phyloP scores from a whole-genome alignment of 1,140 invertebrate genomes.

The Drosophila sp. region DNA sequence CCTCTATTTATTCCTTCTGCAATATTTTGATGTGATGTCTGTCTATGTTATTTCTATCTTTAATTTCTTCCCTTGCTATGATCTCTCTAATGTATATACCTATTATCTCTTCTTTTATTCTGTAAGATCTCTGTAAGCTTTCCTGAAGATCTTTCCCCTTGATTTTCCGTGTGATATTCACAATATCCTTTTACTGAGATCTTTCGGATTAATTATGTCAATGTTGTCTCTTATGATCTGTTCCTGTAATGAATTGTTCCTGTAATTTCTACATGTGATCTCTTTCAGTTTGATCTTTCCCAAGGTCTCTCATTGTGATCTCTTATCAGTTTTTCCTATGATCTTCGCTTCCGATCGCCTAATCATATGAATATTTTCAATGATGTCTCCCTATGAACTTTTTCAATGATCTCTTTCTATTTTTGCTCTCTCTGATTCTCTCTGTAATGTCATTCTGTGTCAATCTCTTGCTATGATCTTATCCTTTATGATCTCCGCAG shows the following conservation, averaged over 20 bases:
- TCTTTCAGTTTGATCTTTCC: no score
- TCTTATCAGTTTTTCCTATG: not conserved
- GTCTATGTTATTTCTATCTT: no score
- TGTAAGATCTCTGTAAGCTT: not conserved
- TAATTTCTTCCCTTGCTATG: not conserved
- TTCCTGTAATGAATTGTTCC: not conserved
- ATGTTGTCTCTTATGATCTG: not conserved
- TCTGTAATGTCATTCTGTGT: not conserved
- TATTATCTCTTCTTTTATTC: no score
- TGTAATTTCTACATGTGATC: not conserved
- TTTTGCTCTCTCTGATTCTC: not conserved
- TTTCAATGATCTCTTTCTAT: not conserved
- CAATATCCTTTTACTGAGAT: not conserved
- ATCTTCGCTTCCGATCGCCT: no score
- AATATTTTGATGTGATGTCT: no score
- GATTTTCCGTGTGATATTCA: no score
- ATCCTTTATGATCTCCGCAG: conserved; percentile 26
- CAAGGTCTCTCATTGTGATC: not conserved
- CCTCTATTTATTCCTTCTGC: no score
- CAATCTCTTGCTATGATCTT: not conserved
- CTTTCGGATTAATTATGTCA: no score
- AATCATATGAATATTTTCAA: no score
- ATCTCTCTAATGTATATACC: no score
- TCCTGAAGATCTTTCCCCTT: not conserved
- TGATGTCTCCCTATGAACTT: not conserved